Percentiles rank a stretch among this genome's conserved stretches.
These are phyloP conservation scores for Squalus acanthias DNA, from an alignment of 2,797 vertebrate species.

Conservation along the genomic window DNA sequence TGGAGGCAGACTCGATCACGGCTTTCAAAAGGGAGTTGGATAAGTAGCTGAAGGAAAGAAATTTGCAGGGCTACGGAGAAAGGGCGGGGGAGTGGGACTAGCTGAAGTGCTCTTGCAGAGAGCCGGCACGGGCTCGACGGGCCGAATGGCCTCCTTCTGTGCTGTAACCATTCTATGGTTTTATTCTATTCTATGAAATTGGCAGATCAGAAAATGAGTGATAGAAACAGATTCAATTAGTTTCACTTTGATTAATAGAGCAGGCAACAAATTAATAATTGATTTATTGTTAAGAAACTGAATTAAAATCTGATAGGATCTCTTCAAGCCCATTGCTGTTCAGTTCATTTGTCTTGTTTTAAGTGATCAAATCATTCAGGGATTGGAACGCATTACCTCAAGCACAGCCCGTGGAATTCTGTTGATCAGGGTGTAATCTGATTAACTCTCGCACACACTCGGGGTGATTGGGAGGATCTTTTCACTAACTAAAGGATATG, in stretches of 20 bases:
- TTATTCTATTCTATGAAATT: too few species aligned
- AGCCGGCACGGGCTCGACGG: too few species aligned
- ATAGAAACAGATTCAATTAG: background rate
- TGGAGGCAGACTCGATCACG: too few species aligned
- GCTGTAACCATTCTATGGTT: too few species aligned
- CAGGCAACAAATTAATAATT: constrained; percentile 26
- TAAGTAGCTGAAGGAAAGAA: too few species aligned
- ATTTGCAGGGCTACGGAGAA: too few species aligned
- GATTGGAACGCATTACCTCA: background rate
- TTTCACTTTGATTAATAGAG: constrained; percentile 18
- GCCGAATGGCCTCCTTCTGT: too few species aligned
- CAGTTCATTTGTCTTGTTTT: background rate
- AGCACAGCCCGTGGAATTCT: background rate
- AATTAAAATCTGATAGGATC: constrained; percentile 34
- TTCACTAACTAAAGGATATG: background rate
- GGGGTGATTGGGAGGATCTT: background rate
- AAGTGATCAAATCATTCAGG: background rate
- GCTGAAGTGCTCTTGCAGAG: too few species aligned
- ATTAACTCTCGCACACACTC: background rate
- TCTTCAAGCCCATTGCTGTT: background rate
- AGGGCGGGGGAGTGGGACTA: too few species aligned
- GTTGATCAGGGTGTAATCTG: background rate
- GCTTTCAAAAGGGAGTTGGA: too few species aligned
- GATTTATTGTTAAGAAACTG: constrained; percentile 27
- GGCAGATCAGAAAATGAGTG: background rate